Percentiles rank a stretch among this genome's conserved stretches.
phyloP scores from a whole-genome alignment of 2,888 invertebrate genomes.

The Strigamia crassipes region DNA sequence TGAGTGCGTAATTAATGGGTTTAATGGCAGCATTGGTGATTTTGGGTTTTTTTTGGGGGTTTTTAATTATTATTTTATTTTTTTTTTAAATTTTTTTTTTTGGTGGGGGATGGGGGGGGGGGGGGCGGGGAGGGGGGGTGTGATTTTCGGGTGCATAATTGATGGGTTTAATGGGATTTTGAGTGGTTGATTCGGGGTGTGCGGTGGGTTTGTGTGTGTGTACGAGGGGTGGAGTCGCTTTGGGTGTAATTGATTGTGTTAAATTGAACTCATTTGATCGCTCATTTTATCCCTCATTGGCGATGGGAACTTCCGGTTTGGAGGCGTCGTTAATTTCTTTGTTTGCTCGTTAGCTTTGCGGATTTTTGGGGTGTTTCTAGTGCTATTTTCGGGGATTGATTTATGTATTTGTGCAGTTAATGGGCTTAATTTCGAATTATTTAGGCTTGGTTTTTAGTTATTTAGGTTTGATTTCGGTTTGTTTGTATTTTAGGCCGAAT shows the following conservation, averaged over 20 bases:
- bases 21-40: no score
- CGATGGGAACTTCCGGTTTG: conserved; percentile 12
- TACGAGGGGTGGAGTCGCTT: conserved; percentile 9
- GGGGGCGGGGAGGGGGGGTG: no score
- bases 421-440: no score
- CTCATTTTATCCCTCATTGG: conserved; percentile 3
- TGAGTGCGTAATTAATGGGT: neutral
- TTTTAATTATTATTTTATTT: neutral
- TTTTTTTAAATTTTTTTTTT: neutral
- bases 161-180: neutral
- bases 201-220: neutral
- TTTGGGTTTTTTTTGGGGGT: neutral
- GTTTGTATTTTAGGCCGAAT: no score
- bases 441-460: no score
- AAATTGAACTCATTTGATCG: conserved; percentile 20
- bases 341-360: neutral
- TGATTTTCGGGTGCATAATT: neutral
- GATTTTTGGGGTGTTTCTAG: no score
- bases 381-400: neutral
- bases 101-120: neutral
- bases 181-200: neutral
- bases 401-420: no score
- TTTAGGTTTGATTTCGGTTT: no score
- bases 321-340: neutral
- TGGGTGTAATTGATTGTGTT: conserved; percentile 14